These are phyloP conservation scores for Muraenolepis orangiensis DNA, from an alignment of 2,797 vertebrate genomes.

Conservation along the genomic window DNA sequence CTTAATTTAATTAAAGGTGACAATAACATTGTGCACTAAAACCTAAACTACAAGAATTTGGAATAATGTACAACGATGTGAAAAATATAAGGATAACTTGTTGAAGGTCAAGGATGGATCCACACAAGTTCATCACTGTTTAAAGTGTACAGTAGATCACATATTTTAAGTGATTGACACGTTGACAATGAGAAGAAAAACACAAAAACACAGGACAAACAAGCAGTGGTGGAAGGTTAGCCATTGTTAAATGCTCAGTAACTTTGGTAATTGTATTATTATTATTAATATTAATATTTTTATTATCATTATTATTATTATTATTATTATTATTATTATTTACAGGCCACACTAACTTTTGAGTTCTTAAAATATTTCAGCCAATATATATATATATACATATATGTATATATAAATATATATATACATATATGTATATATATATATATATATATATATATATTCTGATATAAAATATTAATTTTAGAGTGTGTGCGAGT, in stretches of 20 bases:
- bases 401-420: too few relatives aligned
- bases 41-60: not conserved
- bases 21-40: not conserved
- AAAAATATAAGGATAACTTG: conserved; percentile 20
- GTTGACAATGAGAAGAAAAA: conserved; percentile 47
- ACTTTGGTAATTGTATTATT: not conserved
- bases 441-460: too few relatives aligned
- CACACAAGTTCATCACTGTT: conserved; percentile 75
- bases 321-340: not conserved
- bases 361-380: not conserved
- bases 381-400: too few relatives aligned
- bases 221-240: conserved; percentile 73
- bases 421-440: too few relatives aligned
- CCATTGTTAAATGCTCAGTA: conserved; percentile 64
- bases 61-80: not conserved
- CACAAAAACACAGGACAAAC: conserved; percentile 67
- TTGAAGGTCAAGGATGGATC: conserved; percentile 62
- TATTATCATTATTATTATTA: not conserved
- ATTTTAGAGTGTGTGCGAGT: not conserved
- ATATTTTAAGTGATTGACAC: conserved; percentile 60
- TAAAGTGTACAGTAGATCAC: conserved; percentile 60
- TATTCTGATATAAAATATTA: too few relatives aligned
- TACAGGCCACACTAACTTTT: not conserved
- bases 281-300: not conserved
- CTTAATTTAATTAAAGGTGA: not conserved